Conservation (phyloP, 1,140 invertebrate species). For the Drosophila teissieri region DNA sequence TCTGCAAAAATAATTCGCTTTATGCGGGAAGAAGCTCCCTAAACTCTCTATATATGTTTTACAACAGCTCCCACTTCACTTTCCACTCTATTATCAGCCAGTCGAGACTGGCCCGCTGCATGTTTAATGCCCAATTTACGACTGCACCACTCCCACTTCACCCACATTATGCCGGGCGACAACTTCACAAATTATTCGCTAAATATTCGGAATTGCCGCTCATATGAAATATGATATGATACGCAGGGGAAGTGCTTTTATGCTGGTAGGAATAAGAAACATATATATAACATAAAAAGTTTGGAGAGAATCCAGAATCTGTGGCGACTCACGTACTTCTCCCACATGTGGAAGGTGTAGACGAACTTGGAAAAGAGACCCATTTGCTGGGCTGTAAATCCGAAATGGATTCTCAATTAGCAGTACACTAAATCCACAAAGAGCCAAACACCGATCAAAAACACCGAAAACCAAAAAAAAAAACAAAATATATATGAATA, state of each 20-base stretch:
- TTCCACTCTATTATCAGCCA: not conserved
- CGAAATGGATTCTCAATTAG: slow-evolving; percentile 69
- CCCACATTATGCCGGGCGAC: slow-evolving; percentile 10
- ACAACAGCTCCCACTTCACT: not conserved
- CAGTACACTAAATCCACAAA: slow-evolving; percentile 34
- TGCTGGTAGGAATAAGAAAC: slow-evolving; percentile 6
- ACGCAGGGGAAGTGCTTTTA: slow-evolving; percentile 11
- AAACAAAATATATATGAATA: not conserved
- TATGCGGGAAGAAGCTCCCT: not conserved
- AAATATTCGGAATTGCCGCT: slow-evolving; percentile 14
- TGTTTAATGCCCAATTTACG: not conserved
- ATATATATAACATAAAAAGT: not conserved
- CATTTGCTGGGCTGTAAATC: slow-evolving; percentile 55
- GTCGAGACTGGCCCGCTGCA: not conserved
- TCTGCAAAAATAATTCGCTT: not conserved
- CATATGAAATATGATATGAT: slow-evolving; percentile 5
- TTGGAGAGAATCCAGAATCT: not conserved
- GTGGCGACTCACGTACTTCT: slow-evolving; percentile 56
- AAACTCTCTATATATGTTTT: not conserved
- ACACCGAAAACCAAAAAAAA: not conserved
- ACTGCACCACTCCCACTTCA: slow-evolving; percentile 1
- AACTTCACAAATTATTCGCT: slow-evolving; percentile 9
- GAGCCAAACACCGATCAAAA: not conserved
- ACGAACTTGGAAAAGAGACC: slow-evolving; percentile 73
- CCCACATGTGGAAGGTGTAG: slow-evolving; percentile 71